Evolutionary conservation across 2,888 invertebrate species (phyloP).

Genomic region (Sceliomorpha sp.): DNA sequence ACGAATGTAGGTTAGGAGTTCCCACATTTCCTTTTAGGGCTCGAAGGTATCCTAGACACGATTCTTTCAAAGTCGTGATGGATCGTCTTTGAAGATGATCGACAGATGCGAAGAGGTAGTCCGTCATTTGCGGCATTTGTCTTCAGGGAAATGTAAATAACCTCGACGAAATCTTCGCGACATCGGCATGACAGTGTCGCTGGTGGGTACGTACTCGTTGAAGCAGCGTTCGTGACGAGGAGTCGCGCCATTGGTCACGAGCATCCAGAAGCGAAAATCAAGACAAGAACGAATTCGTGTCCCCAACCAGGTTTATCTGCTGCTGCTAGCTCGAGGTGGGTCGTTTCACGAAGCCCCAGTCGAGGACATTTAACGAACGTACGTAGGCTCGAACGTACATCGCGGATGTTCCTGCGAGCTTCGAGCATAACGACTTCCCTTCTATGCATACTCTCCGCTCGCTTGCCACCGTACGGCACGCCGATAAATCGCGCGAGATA

Average conservation of each 20-base stretch:
- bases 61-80: no score
- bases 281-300: constrained; percentile 59
- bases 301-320: constrained; percentile 46
- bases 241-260: constrained; percentile 54
- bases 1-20: no score
- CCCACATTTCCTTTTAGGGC: no score
- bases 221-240: constrained; percentile 49
- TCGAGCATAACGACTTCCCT: constrained; percentile 56
- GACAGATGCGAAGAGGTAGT: no score
- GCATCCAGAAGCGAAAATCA: constrained; percentile 55
- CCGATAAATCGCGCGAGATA: constrained; percentile 62
- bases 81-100: no score
- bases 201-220: constrained; percentile 31
- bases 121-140: no score
- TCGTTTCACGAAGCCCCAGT: constrained; percentile 50
- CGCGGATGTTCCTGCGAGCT: constrained; percentile 50
- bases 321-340: constrained; percentile 45
- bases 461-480: constrained; percentile 44
- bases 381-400: constrained; percentile 29
- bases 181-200: constrained; percentile 41
- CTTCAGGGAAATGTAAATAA: constrained; percentile 30
- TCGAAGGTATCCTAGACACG: no score
- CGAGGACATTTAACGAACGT: constrained; percentile 49
- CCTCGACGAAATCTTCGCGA: constrained; percentile 26
- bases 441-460: constrained; percentile 52